Evolutionary conservation across 2,888 invertebrate genomes (phyloP).

Genomic region (Eristalis intricaria): DNA sequence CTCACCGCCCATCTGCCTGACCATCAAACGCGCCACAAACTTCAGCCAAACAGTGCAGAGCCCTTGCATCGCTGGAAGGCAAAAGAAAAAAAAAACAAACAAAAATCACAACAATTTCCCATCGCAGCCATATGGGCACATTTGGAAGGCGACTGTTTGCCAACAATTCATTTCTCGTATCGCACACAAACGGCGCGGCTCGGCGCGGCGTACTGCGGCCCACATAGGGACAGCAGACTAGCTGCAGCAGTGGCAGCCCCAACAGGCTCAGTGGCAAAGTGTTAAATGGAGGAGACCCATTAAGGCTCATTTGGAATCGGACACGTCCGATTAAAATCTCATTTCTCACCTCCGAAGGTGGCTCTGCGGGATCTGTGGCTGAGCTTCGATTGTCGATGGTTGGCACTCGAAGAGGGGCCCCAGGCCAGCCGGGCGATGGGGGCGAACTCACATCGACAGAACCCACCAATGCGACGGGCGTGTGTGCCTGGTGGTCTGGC

Average conservation of each 20-base stretch:
- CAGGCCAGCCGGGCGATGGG: slow-evolving; percentile 23
- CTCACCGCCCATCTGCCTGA: too few relatives aligned
- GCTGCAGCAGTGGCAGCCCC: neutral
- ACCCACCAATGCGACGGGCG: neutral
- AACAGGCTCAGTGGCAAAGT: slow-evolving; percentile 62
- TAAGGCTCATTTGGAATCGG: slow-evolving; percentile 82
- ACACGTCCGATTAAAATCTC: slow-evolving; percentile 82
- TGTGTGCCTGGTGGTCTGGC: slow-evolving; percentile 60
- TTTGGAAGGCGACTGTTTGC: slow-evolving; percentile 48
- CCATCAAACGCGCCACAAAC: neutral
- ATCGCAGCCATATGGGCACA: slow-evolving; percentile 52
- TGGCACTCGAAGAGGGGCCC: slow-evolving; percentile 10
- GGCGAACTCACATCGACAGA: slow-evolving; percentile 29
- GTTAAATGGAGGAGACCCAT: slow-evolving; percentile 80
- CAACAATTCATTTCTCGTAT: slow-evolving; percentile 70
- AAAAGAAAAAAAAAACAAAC: neutral
- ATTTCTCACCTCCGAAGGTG: slow-evolving; percentile 80
- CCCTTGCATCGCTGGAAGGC: neutral
- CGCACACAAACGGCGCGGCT: slow-evolving; percentile 61
- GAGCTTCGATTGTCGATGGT: slow-evolving; percentile 29
- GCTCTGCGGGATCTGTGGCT: slow-evolving; percentile 36
- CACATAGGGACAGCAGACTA: slow-evolving; percentile 50
- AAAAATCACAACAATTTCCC: slow-evolving; percentile 22
- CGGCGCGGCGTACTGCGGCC: slow-evolving; percentile 47
- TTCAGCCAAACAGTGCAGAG: neutral